A percentile compares a stretch with the other conserved stretches of the same genome.
These are phyloP conservation scores for Oeneis ivallda DNA, from an alignment of 2,888 invertebrate genomes.

Conservation along the genomic window DNA sequence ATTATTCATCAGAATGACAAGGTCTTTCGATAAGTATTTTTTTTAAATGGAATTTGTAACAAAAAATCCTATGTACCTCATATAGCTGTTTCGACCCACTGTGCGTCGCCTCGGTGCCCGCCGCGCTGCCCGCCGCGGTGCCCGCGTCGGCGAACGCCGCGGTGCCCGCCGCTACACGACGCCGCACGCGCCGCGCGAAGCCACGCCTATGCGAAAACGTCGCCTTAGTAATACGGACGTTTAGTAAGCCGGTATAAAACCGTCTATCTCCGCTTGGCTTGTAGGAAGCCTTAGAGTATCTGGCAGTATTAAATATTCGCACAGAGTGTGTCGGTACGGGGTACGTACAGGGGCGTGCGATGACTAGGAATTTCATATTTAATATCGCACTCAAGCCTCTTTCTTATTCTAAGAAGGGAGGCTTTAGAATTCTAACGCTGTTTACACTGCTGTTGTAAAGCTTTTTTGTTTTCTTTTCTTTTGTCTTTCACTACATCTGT, in stretches of 20 bases:
- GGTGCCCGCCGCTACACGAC: too few species aligned
- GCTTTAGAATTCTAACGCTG: constrained; percentile 18
- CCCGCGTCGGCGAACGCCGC: too few species aligned
- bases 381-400: constrained; percentile 37
- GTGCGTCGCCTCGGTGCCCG: too few species aligned
- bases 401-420: constrained; percentile 35
- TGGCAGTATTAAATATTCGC: constrained; percentile 39
- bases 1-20: too few species aligned
- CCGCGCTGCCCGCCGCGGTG: too few species aligned
- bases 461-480: neutral
- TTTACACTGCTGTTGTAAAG: constrained; percentile 18
- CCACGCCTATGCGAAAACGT: too few species aligned
- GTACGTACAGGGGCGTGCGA: constrained; percentile 36
- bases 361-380: constrained; percentile 40
- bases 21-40: too few species aligned
- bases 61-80: too few species aligned
- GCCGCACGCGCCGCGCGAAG: too few species aligned
- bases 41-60: too few species aligned
- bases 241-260: neutral
- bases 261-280: constrained; percentile 4
- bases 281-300: constrained; percentile 27
- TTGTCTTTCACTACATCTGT: neutral
- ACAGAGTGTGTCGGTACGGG: constrained; percentile 34
- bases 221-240: neutral
- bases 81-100: too few species aligned